These are phyloP conservation scores for Ramphastos sulfuratus DNA, from an alignment of 2,113 vertebrate genomes.

Conservation along the genomic window DNA sequence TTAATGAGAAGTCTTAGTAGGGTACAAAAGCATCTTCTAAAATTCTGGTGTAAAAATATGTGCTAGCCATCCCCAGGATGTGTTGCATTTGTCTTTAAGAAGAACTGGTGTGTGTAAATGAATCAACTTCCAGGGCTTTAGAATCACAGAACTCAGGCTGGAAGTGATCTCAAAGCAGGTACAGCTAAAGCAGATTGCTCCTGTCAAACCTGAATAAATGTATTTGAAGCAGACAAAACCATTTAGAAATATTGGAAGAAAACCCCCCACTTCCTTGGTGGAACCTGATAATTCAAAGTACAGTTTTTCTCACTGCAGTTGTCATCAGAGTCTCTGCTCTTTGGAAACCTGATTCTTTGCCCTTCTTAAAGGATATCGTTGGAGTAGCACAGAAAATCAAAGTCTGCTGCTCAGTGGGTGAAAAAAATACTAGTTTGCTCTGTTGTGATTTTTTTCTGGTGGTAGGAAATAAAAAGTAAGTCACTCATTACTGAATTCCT, in stretches of 20 bases:
- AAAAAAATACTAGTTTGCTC: neutral
- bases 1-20: neutral
- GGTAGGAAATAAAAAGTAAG: neutral
- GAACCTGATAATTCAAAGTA: neutral
- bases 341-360: neutral
- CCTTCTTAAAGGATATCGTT: neutral
- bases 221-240: neutral
- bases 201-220: neutral
- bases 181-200: neutral
- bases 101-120: accelerated
- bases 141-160: neutral
- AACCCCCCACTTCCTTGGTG: neutral
- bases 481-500: neutral
- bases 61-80: neutral
- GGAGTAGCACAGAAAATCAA: neutral
- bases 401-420: neutral
- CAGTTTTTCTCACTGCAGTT: neutral
- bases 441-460: neutral
- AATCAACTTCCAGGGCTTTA: neutral
- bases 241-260: neutral
- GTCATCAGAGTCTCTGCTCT: neutral
- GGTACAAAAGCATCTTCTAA: neutral
- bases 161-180: neutral
- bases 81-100: neutral
- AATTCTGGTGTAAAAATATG: neutral